Evolutionary conservation across 2,888 invertebrate genomes (phyloP), one percentile per base, ranked within the genome.

Genomic region (Acleris holmiana): DNA sequence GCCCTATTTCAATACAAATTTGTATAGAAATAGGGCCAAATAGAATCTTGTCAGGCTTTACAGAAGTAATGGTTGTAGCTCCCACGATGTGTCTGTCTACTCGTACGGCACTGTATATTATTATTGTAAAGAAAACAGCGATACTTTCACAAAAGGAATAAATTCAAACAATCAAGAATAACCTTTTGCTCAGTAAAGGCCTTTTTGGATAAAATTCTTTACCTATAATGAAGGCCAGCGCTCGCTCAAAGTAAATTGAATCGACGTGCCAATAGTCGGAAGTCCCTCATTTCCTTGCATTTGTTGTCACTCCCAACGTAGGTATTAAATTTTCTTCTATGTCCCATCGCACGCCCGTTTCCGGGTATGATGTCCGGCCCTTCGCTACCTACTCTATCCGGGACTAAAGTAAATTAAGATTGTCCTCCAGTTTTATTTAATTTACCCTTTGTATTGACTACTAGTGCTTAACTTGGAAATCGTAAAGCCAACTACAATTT

Each of bases 281-380:
- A 88, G 88, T 83, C 79, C 86, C 88, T 89, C 88, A 89, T 90
- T 89, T 90, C 89, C 89, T 82, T 83, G 78, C 84, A 87, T 86
- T 89, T 89, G 88, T 88, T 85, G 87, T 80, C 82, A 79, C 72
- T 76, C 74, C 79, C 76, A 72, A 78, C 79, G 78, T 80, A 79
- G 77, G 82, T 85, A 86, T 86, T 86, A 88, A 83, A 86, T 87
- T 88, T 87, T 86, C 83, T 84, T 84, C 78, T 79, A 69, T 71
- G 68, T 72, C 74, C 82, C 79, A 77, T 85, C 79, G 77, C 78
- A 72, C 74, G 68, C 68, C 77, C 70, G 78, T 82, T 82, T 85
- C 84, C 86, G 82, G 83, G 75, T 80, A 82, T 84, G 83, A 83
- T 78, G 82, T 82, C 85, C 85, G 85, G 79, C 74, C 72, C 75